Evolutionary conservation across 2,797 vertebrate species (phyloP), one percentile per base, ranked within the genome.

Genomic region (Molossus molossus): DNA sequence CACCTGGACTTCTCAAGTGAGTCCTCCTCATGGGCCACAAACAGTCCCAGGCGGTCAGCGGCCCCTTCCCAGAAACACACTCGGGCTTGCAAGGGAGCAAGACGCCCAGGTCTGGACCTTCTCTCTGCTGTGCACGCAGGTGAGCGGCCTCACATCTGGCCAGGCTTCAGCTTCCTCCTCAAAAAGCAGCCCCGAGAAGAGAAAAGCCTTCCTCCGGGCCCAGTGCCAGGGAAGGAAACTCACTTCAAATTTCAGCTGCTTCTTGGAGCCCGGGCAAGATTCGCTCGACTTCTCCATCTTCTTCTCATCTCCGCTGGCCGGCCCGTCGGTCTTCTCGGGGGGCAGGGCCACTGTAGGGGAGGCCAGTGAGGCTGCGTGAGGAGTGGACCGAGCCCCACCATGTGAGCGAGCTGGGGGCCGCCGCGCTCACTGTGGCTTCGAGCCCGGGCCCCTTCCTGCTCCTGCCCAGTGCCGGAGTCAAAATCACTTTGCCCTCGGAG

Each of bases 221-320:
- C 73, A 37, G 64, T 0, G 0, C 60, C 37, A 8, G n/a, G 69
- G 55, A 91, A 90, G 90, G 83, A 82, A n/a, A 97, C 99, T 99
- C 98, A 99, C 99, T 98, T 99, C 99, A 99, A 99, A 99, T 98
- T 99, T 99, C 96, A 99, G 99, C 97, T 99, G 99, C 98, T 99
- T 99, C 98, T 99, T 99, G 94, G 98, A 98, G 97, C 98, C 98
- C 6, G 98, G 97, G 75, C 98, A 98, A 27, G 98, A 98, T 53
- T 99, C 99, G 57, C 97, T 98, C 95, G 98, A 98, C 97, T 98
- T 99, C 97, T 99, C 99, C 96, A 98, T 98, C 98, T 99, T 99
- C 98, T 99, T 99, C 98, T 99, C 99, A 98, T 99, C 99, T 95
- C 98, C 98, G 69, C 98, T 99, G 94, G 98, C 98, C 98, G 98